A percentile compares a stretch with the other conserved stretches of the same genome.
Evolutionary conservation across 2,113 vertebrate genomes (phyloP).

Genomic region (Leptodactylus fuscus): DNA sequence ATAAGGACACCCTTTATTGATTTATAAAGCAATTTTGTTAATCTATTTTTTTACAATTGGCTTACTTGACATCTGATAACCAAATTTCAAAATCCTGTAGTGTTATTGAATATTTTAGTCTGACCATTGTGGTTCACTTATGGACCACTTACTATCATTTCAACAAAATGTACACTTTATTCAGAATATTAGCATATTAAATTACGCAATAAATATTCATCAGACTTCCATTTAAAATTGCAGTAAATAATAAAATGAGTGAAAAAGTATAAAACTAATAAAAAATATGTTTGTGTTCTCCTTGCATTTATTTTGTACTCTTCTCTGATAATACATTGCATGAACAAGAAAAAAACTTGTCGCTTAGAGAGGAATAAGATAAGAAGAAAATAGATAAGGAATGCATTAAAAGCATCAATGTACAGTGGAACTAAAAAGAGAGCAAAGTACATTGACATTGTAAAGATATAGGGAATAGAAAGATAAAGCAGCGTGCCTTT

Average conservation of each 20-base stretch:
- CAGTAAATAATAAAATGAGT: too few species aligned
- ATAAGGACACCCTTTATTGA: too few species aligned
- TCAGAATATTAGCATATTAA: not conserved
- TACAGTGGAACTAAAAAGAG: not conserved
- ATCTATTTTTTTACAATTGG: too few species aligned
- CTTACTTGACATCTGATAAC: too few species aligned
- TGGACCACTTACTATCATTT: too few species aligned
- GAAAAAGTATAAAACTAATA: too few species aligned
- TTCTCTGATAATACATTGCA: not conserved
- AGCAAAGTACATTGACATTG: conserved; percentile 5
- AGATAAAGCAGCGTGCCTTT: not conserved
- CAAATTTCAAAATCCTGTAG: too few species aligned
- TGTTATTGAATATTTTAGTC: too few species aligned
- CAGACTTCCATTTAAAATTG: too few species aligned
- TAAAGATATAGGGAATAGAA: conserved; percentile 13
- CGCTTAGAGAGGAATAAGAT: not conserved
- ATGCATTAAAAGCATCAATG: not conserved
- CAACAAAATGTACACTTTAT: not conserved
- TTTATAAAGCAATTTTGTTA: too few species aligned
- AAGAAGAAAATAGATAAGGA: not conserved
- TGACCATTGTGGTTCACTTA: too few species aligned
- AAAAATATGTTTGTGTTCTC: not conserved
- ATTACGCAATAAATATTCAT: too few species aligned
- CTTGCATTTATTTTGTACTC: not conserved
- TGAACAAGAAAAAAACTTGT: not conserved